Conservation (phyloP, 2,797 vertebrate species). For the Aldrovandia affinis region DNA sequence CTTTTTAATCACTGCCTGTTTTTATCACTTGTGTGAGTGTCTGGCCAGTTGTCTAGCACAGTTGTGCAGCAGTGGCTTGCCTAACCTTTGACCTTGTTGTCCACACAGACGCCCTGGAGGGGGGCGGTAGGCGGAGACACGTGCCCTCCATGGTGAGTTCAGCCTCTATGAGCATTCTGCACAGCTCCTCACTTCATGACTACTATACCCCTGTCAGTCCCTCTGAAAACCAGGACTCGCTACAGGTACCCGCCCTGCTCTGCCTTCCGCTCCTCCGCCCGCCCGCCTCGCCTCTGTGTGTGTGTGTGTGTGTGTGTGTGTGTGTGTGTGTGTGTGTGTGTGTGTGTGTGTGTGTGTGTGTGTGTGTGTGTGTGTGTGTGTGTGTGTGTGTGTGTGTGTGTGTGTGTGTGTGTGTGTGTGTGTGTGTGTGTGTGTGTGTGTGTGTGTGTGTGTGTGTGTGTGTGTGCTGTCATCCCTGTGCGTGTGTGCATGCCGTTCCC, state of each 20-base stretch:
- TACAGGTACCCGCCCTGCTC: conserved; percentile 69
- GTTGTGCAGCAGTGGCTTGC: not conserved
- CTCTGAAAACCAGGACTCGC: conserved; percentile 78
- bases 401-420: no score
- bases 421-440: no score
- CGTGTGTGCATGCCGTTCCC: no score
- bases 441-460: not conserved
- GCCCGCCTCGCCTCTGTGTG: conserved; percentile 31
- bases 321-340: not conserved
- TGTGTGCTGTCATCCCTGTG: no score
- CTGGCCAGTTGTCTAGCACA: not conserved
- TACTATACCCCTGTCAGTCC: conserved; percentile 70
- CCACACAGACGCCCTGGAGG: conserved; percentile 81
- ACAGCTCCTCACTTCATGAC: conserved; percentile 75
- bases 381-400: no score
- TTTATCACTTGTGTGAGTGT: not conserved
- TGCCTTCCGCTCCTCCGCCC: conserved; percentile 33
- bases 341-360: not conserved
- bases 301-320: not conserved
- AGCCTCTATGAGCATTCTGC: conserved; percentile 73
- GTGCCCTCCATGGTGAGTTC: conserved; percentile 86
- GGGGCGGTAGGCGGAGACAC: conserved; percentile 79
- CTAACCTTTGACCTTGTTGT: not conserved
- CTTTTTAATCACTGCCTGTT: conserved; percentile 57
- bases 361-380: not conserved